A percentile compares a stretch with the other conserved stretches of the same genome.
Evolutionary conservation across 2,888 invertebrate species (phyloP).

Genomic region (Orthosia cruda): DNA sequence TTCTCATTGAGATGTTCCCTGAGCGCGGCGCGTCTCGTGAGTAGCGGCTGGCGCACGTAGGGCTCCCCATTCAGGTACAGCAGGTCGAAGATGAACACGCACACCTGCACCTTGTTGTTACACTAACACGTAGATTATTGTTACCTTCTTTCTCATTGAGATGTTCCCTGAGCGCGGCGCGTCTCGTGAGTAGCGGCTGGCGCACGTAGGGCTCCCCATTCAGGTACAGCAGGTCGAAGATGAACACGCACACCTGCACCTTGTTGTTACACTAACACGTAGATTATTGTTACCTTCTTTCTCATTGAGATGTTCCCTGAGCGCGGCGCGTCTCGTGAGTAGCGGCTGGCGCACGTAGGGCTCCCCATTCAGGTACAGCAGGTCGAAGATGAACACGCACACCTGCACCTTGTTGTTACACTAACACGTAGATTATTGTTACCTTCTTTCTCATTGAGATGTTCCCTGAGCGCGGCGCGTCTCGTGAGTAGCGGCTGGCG

Average conservation of each 20-base stretch:
- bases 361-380: slow-evolving; percentile 97
- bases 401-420: slow-evolving; percentile 94
- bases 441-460: slow-evolving; percentile 94
- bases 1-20: slow-evolving; percentile 93
- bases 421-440: neutral
- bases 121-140: slow-evolving; percentile 62
- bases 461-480: slow-evolving; percentile 93
- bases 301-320: slow-evolving; percentile 94
- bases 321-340: slow-evolving; percentile 93
- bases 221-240: slow-evolving; percentile 98
- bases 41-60: slow-evolving; percentile 95
- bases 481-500: slow-evolving; percentile 94
- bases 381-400: slow-evolving; percentile 99
- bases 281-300: slow-evolving; percentile 89
- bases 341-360: slow-evolving; percentile 96
- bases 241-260: slow-evolving; percentile 98
- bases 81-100: slow-evolving; percentile 99
- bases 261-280: slow-evolving; percentile 86
- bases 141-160: slow-evolving; percentile 93
- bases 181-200: slow-evolving; percentile 94
- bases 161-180: slow-evolving; percentile 94
- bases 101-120: slow-evolving; percentile 95
- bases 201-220: slow-evolving; percentile 97
- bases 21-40: slow-evolving; percentile 94
- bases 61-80: slow-evolving; percentile 97